Conservation (phyloP, 1,140 invertebrate genomes). For the Drosophila funebris region DNA sequence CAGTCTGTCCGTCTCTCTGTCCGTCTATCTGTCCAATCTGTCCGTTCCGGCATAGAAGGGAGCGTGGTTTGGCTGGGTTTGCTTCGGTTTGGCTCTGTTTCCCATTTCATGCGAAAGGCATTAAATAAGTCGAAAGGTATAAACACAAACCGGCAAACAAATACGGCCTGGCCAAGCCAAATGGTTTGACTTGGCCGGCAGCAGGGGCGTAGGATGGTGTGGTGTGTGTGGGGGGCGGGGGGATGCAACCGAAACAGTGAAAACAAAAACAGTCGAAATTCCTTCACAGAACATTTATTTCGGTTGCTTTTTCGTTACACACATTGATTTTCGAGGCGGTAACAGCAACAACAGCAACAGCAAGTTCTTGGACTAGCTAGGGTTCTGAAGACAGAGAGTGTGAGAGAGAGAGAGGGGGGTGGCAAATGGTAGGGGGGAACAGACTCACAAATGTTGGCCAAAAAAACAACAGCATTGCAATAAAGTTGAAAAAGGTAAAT, state of each 20-base stretch:
- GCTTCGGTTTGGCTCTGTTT: constrained; percentile 59
- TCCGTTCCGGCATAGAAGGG: constrained; percentile 8
- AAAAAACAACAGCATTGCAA: constrained; percentile 54
- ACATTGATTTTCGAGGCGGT: constrained; percentile 75
- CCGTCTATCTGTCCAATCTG: background rate
- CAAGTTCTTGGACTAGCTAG: background rate
- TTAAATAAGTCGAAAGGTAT: constrained; percentile 78
- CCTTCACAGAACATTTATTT: constrained; percentile 83
- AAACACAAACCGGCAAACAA: constrained; percentile 76
- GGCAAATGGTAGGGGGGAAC: background rate
- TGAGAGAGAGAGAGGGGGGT: background rate
- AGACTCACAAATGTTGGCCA: constrained; percentile 24
- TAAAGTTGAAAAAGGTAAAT: constrained; percentile 75
- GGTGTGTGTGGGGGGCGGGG: background rate
- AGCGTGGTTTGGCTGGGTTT: constrained; percentile 21
- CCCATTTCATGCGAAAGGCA: constrained; percentile 76
- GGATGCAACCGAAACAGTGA: constrained; percentile 35
- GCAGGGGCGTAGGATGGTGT: constrained; percentile 27
- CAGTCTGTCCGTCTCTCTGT: constrained; percentile 10
- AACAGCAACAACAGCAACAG: constrained; percentile 20
- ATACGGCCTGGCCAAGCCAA: constrained; percentile 53
- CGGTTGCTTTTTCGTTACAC: constrained; percentile 79
- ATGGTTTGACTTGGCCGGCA: constrained; percentile 53
- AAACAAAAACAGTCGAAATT: constrained; percentile 79
- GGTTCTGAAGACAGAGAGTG: background rate